phyloP scores from a whole-genome alignment of 1,140 invertebrate genomes.

The Asbolus verrucosus region DNA sequence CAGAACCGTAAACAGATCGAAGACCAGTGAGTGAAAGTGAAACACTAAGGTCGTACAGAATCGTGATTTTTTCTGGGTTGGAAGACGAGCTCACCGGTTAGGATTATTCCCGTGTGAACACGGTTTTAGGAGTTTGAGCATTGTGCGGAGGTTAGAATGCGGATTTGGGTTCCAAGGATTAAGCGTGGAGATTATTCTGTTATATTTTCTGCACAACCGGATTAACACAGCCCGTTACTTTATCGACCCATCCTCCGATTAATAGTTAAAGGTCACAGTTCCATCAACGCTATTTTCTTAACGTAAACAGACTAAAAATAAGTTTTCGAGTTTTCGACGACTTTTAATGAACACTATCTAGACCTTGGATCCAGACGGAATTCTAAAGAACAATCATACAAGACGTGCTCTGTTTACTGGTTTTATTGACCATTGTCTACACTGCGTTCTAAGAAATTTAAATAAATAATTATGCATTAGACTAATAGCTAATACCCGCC shows the following conservation, averaged over 20 bases:
- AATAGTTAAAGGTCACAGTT: slow-evolving; percentile 14
- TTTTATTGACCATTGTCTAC: slow-evolving; percentile 13
- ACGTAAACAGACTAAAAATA: slow-evolving; percentile 1
- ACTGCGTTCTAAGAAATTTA: not conserved
- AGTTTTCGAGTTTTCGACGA: not conserved
- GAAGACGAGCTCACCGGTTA: slow-evolving; percentile 16
- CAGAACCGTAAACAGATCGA: slow-evolving; percentile 11
- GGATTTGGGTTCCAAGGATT: slow-evolving; percentile 39
- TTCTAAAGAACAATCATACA: slow-evolving; percentile 8
- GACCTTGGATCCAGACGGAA: slow-evolving; percentile 10
- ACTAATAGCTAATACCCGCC: too few relatives aligned
- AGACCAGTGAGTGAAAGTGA: slow-evolving; percentile 41
- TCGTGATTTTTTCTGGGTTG: slow-evolving; percentile 45
- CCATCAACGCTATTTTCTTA: slow-evolving; percentile 9
- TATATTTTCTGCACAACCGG: not conserved
- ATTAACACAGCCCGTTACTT: not conserved
- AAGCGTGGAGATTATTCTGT: not conserved
- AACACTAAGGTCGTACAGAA: slow-evolving; percentile 39
- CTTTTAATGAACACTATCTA: not conserved
- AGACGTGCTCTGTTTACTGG: slow-evolving; percentile 16
- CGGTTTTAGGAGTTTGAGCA: slow-evolving; percentile 12
- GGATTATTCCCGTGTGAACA: slow-evolving; percentile 49
- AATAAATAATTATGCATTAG: slow-evolving; percentile 19
- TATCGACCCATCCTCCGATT: not conserved
- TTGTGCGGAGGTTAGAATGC: slow-evolving; percentile 45